phyloP scores from a whole-genome alignment of 2,113 vertebrate genomes.

The Nanorana parkeri region DNA sequence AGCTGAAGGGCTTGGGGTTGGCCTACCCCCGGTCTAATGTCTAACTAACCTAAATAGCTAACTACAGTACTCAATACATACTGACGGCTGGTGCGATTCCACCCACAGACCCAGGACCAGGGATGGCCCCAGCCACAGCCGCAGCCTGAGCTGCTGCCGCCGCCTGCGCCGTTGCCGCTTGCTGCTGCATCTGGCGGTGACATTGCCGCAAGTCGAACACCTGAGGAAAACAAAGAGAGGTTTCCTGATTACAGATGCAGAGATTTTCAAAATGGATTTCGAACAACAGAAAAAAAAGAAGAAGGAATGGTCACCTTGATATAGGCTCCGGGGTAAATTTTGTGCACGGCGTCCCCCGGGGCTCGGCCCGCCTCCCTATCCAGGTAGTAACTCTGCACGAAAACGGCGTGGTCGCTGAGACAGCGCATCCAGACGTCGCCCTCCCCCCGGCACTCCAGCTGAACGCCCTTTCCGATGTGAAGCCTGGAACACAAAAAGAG shows the following conservation, averaged over 20 bases:
- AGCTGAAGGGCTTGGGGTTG: no score
- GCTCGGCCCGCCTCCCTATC: slow-evolving; percentile 80
- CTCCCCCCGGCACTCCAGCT: slow-evolving; percentile 78
- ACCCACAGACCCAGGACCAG: slow-evolving; percentile 91
- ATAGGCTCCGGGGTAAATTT: slow-evolving; percentile 80
- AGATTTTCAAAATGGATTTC: no score
- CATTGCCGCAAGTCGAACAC: slow-evolving; percentile 83
- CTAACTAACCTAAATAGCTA: no score
- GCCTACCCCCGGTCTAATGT: no score
- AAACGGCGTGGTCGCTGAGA: slow-evolving; percentile 78
- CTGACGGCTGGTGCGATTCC: slow-evolving; percentile 95
- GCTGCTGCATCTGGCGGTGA: slow-evolving; percentile 84
- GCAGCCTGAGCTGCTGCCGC: slow-evolving; percentile 92
- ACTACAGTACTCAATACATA: slow-evolving; percentile 80
- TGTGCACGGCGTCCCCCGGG: slow-evolving; percentile 82
- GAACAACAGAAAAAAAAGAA: neutral
- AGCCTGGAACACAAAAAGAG: slow-evolving; percentile 65
- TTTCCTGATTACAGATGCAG: neutral
- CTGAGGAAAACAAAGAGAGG: slow-evolving; percentile 52
- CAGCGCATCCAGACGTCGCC: slow-evolving; percentile 81
- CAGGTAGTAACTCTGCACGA: slow-evolving; percentile 81
- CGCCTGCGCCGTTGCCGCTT: slow-evolving; percentile 88
- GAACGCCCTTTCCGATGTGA: slow-evolving; percentile 77
- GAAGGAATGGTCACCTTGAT: slow-evolving; percentile 69
- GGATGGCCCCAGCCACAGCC: slow-evolving; percentile 92